Base-by-base conservation (phyloP, 2,113 vertebrate species). In the Oncorhynchus masou region DNA sequence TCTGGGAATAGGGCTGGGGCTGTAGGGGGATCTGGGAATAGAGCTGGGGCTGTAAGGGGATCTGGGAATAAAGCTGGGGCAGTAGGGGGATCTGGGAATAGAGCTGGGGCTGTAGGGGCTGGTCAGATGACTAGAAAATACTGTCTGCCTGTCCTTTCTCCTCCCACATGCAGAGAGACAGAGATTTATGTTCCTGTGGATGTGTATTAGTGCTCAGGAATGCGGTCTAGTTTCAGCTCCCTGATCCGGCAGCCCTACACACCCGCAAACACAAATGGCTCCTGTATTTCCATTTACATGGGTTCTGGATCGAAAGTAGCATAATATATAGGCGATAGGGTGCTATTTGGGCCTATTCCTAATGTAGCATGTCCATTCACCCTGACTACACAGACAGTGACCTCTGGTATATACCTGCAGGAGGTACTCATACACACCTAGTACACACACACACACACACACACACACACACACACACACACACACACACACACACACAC, bases 121-220 rank as follows among this genome's bases (percentile, higher is more conserved):
- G 59, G 59, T 62, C 59, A n/a, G 19, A 2, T 62, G 22, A 25
- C 29, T 39, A 31, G 48, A 65, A 78, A 69, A 84, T 39, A 62
- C 74, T 74, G 73, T 45, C 74, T 71, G 27, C 80, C 71, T 71
- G 51, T 77, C 79, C 68, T 49, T 64, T 59, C 70, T 70, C 73
- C 73, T 39, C 34, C 68, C 70, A 22, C 48, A 68, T 34, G 72
- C n/a, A 68, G 73, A 45, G 39, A 31, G 68, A 81, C 3, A 31
- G 68, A 84, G 86, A 89, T 89, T 85, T 88, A 89, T 87, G 79
- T 81, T 73, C 71, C 73, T 80, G 70, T 27, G 76, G 65, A 75
- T 90, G 76, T 89, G 81, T 81, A 79, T 82, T 75, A 74, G 72
- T 68, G 49, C 64, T 75, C 49, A 75, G 75, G 83, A 87, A 87